Conservation (phyloP, 2,113 vertebrate genomes). For the Onychorhynchus coronatus region DNA sequence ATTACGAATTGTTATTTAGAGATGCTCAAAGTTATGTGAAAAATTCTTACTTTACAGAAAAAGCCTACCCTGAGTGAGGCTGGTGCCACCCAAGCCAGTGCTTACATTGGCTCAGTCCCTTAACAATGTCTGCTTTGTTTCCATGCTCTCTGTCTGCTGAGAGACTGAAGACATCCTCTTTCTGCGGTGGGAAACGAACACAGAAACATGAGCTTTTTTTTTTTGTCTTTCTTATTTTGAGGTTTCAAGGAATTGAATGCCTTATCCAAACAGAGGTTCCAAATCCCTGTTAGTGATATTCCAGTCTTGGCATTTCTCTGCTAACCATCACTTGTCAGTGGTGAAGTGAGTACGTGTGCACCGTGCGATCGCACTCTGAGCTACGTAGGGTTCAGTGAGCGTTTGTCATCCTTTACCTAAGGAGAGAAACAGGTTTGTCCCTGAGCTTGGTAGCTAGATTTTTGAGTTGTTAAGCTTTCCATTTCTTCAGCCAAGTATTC, state of each 20-base stretch:
- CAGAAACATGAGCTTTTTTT: background rate
- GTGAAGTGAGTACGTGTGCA: accelerated
- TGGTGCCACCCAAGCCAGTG: background rate
- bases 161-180: background rate
- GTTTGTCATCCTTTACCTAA: background rate
- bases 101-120: background rate
- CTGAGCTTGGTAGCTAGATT: background rate
- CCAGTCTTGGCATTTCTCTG: background rate
- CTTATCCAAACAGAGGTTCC: background rate
- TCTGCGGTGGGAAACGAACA: background rate
- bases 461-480: background rate
- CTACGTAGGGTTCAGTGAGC: accelerated
- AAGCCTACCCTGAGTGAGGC: background rate
- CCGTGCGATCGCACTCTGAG: accelerated
- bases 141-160: background rate
- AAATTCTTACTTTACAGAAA: background rate
- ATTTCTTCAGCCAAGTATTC: background rate
- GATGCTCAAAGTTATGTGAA: background rate
- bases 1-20: background rate
- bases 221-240: background rate
- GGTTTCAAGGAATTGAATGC: background rate
- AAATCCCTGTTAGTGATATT: background rate
- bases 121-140: background rate
- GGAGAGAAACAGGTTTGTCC: background rate
- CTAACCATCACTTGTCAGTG: background rate